Evolutionary conservation across 1,140 invertebrate genomes (phyloP).

Genomic region (Melipona quadrifasciata): DNA sequence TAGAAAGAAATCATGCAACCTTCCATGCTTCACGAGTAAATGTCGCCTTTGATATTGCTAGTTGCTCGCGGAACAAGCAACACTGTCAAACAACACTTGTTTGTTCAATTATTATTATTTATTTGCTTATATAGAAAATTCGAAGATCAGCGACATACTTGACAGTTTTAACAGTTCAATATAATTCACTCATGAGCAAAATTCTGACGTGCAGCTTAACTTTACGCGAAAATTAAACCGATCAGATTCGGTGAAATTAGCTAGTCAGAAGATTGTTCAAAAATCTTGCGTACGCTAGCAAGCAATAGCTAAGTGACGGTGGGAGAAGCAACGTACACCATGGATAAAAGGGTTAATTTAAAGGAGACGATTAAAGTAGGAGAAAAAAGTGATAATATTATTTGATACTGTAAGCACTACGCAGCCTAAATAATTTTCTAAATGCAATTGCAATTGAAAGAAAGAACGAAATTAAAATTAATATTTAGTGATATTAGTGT

Average conservation of each 20-base stretch:
- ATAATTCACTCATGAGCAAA: too few relatives aligned
- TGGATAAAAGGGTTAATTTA: neutral
- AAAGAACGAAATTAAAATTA: neutral
- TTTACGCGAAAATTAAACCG: too few relatives aligned
- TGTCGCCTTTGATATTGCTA: conserved; percentile 16
- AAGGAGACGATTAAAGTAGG: neutral
- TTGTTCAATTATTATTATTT: too few relatives aligned
- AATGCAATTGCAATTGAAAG: neutral
- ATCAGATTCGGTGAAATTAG: too few relatives aligned
- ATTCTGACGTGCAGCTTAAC: accelerated
- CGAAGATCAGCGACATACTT: neutral
- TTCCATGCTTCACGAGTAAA: conserved; percentile 50
- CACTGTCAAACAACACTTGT: neutral
- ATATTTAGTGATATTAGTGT: neutral
- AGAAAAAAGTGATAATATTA: neutral
- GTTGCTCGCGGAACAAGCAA: neutral
- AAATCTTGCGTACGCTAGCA: neutral
- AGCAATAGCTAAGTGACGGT: neutral
- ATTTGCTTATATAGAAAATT: neutral
- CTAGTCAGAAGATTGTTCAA: too few relatives aligned
- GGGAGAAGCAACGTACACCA: neutral
- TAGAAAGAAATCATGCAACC: conserved; percentile 45
- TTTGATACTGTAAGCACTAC: too few relatives aligned
- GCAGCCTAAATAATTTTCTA: neutral
- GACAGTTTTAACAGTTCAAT: too few relatives aligned